Evolutionary conservation across 2,888 invertebrate species (phyloP).

Genomic region (Bugula neritina): DNA sequence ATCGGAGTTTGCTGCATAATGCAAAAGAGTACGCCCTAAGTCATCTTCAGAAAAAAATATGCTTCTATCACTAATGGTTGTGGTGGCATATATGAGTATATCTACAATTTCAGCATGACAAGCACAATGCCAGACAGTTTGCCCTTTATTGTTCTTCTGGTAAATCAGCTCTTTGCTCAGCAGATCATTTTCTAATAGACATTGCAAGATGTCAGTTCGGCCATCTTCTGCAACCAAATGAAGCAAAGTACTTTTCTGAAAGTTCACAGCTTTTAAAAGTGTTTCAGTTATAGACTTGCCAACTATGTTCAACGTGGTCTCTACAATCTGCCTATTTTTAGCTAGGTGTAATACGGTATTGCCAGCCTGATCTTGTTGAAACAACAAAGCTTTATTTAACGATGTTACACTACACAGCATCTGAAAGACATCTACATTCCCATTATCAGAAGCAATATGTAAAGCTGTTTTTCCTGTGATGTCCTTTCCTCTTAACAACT

Average conservation of each 20-base stretch:
- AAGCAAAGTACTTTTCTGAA: neutral
- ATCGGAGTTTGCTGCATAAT: neutral
- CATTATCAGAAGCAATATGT: neutral
- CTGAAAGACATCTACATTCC: neutral
- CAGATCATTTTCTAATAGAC: neutral
- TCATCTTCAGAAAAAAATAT: neutral
- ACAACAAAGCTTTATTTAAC: neutral
- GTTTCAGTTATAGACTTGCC: neutral
- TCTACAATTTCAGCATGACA: neutral
- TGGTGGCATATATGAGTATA: neutral
- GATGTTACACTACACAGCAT: neutral
- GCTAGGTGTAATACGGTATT: neutral
- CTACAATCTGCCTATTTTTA: neutral
- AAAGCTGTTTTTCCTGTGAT: neutral
- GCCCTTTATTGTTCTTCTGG: neutral
- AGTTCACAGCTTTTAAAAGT: neutral
- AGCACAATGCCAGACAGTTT: neutral
- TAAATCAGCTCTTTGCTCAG: neutral
- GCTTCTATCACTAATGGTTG: neutral
- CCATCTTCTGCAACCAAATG: neutral
- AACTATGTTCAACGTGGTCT: neutral
- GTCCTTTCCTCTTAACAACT: neutral
- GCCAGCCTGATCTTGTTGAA: neutral
- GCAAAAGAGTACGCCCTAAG: neutral
- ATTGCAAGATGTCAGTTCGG: neutral